Conservation (phyloP, 2,113 vertebrate genomes). For the Sphaerodactylus townsendi region DNA sequence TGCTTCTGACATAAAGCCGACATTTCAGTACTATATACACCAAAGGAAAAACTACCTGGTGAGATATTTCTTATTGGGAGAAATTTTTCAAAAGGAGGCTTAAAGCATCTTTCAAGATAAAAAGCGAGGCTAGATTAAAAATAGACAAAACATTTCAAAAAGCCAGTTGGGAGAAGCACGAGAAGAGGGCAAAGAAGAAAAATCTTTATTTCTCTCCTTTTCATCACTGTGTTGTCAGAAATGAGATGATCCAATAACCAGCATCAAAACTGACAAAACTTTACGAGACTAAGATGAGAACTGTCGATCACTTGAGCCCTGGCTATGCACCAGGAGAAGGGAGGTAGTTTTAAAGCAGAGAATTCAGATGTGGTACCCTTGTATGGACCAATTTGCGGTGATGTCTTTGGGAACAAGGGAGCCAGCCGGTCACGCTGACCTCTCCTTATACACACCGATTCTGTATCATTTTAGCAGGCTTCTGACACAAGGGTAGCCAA, state of each 20-base stretch:
- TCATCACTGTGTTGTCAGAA: background rate
- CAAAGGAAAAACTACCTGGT: slow-evolving; percentile 60
- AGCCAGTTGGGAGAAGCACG: background rate
- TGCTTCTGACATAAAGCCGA: slow-evolving; percentile 56
- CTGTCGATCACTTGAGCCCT: background rate
- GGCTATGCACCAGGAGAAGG: background rate
- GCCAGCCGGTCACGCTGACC: too few species aligned
- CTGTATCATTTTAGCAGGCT: background rate
- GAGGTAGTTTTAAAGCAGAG: background rate
- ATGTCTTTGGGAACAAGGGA: background rate
- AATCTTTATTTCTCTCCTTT: background rate
- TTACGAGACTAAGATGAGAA: background rate
- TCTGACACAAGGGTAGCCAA: background rate
- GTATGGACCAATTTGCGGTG: background rate
- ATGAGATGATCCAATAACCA: background rate
- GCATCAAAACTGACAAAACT: background rate
- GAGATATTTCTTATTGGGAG: slow-evolving; percentile 41
- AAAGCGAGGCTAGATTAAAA: slow-evolving; percentile 18
- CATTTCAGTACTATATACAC: slow-evolving; percentile 55
- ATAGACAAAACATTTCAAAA: background rate
- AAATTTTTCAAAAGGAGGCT: slow-evolving; percentile 43
- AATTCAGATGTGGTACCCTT: background rate
- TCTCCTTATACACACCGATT: background rate
- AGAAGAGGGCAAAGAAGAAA: background rate
- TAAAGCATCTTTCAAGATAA: slow-evolving; percentile 11